Evolutionary conservation across 2,797 vertebrate genomes (phyloP), one percentile per base, ranked within the genome.

Genomic region (Hydrocynus forskahlii): DNA sequence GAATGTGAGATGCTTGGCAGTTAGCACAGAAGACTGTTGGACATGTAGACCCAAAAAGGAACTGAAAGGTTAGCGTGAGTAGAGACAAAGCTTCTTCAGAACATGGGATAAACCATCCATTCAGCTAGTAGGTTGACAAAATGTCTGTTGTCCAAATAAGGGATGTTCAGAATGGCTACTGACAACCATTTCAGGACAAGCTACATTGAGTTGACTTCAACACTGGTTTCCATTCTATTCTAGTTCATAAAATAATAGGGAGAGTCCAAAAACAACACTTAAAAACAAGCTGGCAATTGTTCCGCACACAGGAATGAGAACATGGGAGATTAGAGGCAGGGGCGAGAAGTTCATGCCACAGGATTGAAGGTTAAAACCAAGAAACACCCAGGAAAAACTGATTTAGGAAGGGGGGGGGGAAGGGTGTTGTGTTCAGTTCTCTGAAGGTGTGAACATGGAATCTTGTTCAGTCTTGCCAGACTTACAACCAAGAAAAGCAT

Each of bases 381-480:
- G 35, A 35, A 35, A 35, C 35, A 35, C 29, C 29, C 29, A 1
- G 29, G 29, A 29, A 29, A 29, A 29, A 29, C 2, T 35, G 35
- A 35, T 35, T 35, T 35, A 35, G 35, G 35, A 35, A 35, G 4
- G 2, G 35, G 4, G 2, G 35, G 7, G 7, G 7, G 8, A 7
- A 54, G 4, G 6, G 4, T 14, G 4, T 5, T 54, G 19, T 21
- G 17, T 38, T n/a, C 5, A 14, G n/a, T 40, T 74, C 55, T 43
- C 55, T 10, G 5, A 60, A 35, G 43, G 25, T 21, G 25, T 57
- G 55, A 55, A 63, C 54, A 43, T 59, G 5, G 0, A 16, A 70
- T 48, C 45, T 70, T 75, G 73, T 60, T 50, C n/a, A 48, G n/a
- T 71, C 76, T 40, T 55, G 63, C 75, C 21, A 69, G 7, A 48